These are phyloP conservation scores for Strigamia maritima DNA, from an alignment of 2,888 invertebrate genomes.

Conservation along the genomic window DNA sequence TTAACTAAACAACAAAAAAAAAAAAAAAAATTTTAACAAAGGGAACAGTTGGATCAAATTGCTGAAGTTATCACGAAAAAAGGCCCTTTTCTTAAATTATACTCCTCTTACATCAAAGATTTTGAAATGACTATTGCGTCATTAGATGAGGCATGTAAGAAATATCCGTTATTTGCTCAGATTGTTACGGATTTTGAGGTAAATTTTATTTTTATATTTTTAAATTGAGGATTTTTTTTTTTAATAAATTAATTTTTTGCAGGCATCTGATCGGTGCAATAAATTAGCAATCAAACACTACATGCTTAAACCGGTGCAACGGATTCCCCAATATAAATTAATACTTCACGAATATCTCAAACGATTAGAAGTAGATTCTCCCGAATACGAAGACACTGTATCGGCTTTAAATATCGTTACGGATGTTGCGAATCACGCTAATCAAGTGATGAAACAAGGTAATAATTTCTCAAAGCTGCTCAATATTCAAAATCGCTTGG, in stretches of 20 bases:
- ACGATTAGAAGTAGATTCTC: constrained; percentile 55
- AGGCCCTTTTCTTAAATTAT: constrained; percentile 61
- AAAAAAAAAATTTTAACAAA: constrained; percentile 42
- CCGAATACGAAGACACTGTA: constrained; percentile 61
- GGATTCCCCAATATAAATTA: constrained; percentile 65
- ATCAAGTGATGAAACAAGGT: constrained; percentile 58
- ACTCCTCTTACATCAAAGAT: constrained; percentile 59
- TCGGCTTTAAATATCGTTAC: constrained; percentile 59
- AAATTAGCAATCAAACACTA: constrained; percentile 62
- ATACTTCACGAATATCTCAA: constrained; percentile 57
- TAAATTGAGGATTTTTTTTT: too few relatives aligned
- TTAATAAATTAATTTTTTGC: not conserved
- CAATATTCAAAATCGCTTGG: constrained; percentile 56
- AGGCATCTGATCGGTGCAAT: constrained; percentile 51
- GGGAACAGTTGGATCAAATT: constrained; percentile 53
- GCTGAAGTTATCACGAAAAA: constrained; percentile 60
- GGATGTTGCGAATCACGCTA: constrained; percentile 60
- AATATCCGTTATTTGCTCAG: constrained; percentile 56
- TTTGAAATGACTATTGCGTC: constrained; percentile 56
- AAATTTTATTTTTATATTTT: too few relatives aligned
- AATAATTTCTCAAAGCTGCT: constrained; percentile 58
- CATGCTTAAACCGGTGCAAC: constrained; percentile 66
- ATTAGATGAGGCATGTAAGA: constrained; percentile 57
- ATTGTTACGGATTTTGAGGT: constrained; percentile 57
- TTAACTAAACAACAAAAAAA: too few relatives aligned